A percentile compares a stretch with the other conserved stretches of the same genome.
These are phyloP conservation scores for Ophraella communa DNA, from an alignment of 2,888 invertebrate genomes.

Conservation along the genomic window DNA sequence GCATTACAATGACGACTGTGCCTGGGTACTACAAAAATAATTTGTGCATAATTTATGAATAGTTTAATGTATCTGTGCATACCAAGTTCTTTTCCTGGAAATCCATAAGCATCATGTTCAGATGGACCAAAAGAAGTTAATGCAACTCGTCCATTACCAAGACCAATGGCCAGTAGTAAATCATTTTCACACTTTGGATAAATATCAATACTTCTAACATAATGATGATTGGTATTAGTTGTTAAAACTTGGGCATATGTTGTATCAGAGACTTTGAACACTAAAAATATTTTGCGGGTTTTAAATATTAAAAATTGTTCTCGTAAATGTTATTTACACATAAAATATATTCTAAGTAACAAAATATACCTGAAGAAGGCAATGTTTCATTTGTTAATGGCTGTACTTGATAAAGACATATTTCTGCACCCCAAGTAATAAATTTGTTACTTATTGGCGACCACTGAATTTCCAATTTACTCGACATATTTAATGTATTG, in stretches of 20 bases:
- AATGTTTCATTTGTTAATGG: slow-evolving; percentile 57
- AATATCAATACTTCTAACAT: slow-evolving; percentile 87
- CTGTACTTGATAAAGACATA: slow-evolving; percentile 83
- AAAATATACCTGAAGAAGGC: slow-evolving; percentile 15
- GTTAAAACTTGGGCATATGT: slow-evolving; percentile 74
- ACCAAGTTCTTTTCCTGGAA: slow-evolving; percentile 82
- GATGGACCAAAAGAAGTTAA: slow-evolving; percentile 74
- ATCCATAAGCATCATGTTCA: slow-evolving; percentile 69
- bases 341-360: no score
- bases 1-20: slow-evolving; percentile 86
- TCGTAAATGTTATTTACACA: no score
- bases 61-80: no score
- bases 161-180: slow-evolving; percentile 84
- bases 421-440: slow-evolving; percentile 89
- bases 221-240: slow-evolving; percentile 76
- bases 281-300: slow-evolving; percentile 64
- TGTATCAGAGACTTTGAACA: slow-evolving; percentile 72
- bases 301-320: no score
- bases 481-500: slow-evolving; percentile 55
- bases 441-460: slow-evolving; percentile 85
- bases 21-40: slow-evolving; percentile 74
- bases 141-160: slow-evolving; percentile 86
- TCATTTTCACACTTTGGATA: slow-evolving; percentile 80
- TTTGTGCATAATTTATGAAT: no score
- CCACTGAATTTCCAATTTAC: slow-evolving; percentile 84